Conservation (phyloP, 2,113 vertebrate genomes). For the Podiceps cristatus region DNA sequence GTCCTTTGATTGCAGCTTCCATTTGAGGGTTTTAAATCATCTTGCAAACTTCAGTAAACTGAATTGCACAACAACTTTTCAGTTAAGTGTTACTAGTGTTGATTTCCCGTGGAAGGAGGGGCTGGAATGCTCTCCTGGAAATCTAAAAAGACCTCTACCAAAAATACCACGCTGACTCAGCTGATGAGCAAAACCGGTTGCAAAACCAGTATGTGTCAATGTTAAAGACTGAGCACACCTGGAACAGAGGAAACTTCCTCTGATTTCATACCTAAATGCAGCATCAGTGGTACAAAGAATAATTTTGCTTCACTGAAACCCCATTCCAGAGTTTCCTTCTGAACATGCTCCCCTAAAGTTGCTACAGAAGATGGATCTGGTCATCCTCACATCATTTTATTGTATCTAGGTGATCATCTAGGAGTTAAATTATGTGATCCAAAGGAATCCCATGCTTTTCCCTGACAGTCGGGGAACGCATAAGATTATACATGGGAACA, state of each 20-base stretch:
- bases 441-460: background rate
- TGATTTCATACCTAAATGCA: background rate
- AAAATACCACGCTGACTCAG: background rate
- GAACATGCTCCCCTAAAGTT: background rate
- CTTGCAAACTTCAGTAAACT: background rate
- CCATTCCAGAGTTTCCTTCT: background rate
- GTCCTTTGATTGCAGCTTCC: background rate
- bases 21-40: background rate
- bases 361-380: background rate
- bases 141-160: background rate
- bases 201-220: fast-evolving
- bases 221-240: background rate
- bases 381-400: background rate
- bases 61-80: background rate
- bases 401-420: background rate
- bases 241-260: background rate
- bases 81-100: background rate
- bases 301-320: background rate
- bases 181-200: background rate
- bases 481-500: background rate
- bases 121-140: background rate
- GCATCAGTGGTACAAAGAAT: background rate
- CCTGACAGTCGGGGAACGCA: background rate
- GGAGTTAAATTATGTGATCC: background rate
- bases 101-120: background rate